Conservation (phyloP, 30 jellyfish, hydroid and myxozoan genomes). For the Mastigias papua region DNA sequence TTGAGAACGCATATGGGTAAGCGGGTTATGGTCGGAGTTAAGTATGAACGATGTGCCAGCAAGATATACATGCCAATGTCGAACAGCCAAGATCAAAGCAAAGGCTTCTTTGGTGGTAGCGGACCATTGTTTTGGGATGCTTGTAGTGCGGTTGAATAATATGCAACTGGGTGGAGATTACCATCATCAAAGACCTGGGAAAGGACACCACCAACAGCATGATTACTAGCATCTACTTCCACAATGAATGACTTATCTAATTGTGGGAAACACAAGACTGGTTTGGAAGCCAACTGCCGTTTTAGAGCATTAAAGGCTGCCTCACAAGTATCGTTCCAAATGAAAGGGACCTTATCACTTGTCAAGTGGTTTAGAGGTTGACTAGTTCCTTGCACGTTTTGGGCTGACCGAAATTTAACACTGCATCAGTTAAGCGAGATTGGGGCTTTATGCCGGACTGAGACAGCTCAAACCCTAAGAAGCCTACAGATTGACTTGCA, state of each 20-base stretch:
- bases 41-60: slow-evolving; percentile 43
- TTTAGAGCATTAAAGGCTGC: slow-evolving; percentile 3
- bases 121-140: slow-evolving; percentile 39
- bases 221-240: slow-evolving; percentile 53
- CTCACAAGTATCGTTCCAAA: slow-evolving; percentile 6
- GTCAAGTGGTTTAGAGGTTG: slow-evolving; percentile 25
- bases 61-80: slow-evolving; percentile 42
- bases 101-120: slow-evolving; percentile 52
- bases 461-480: slow-evolving; percentile 19
- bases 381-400: slow-evolving; percentile 4
- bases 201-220: slow-evolving; percentile 54
- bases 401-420: neutral
- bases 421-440: slow-evolving; percentile 3
- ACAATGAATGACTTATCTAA: slow-evolving; percentile 32
- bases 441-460: slow-evolving; percentile 36
- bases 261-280: slow-evolving; percentile 11
- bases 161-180: slow-evolving; percentile 55
- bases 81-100: slow-evolving; percentile 44
- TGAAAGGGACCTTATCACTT: slow-evolving; percentile 2
- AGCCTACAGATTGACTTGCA: slow-evolving; percentile 16
- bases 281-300: slow-evolving; percentile 12
- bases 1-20: slow-evolving; percentile 19
- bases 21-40: slow-evolving; percentile 63
- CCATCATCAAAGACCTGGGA: slow-evolving; percentile 34
- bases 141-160: slow-evolving; percentile 22